Base-by-base conservation (phyloP, 2,888 invertebrate species). In the Neelides folsomi region DNA sequence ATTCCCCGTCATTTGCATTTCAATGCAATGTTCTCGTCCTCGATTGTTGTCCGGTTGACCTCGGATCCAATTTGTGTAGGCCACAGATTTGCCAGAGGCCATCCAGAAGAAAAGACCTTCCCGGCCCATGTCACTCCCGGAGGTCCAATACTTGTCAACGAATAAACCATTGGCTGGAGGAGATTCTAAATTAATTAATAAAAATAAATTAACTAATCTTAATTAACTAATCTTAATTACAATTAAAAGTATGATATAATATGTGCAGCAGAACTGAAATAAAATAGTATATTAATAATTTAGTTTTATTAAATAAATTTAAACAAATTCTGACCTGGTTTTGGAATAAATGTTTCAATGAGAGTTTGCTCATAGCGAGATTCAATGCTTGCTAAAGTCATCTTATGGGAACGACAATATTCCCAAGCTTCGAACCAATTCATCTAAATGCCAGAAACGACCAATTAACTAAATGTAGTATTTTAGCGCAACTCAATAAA, bases 51-150 rank as follows among this genome's bases (percentile, higher is more conserved):
- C 55, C 18, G 57, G 57, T 37, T 57, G 54, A 5, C 54, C 54
- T 10, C 41, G 35, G 19, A 48, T 44, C 49, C 49, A 58, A 18
- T 53, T 53, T 13, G 38, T 20, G 13, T 16, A 90, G 27, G 88
- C 86, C 47, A 90, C 78, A 0, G 88, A 87, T 55, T 85, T 76
- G 2, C 89, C 89, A 54, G 84, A 88, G 10, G 88, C 83, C 86
- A 89, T 86, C 89, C 89, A 89, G 76, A 88, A 88, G 77, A 88
- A 89, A 66, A 79, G 81, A 15, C 89, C 89, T 68, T 89, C 89
- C 67, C 89, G 88, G 13, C 88, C 89, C 67, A 88, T 78, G 71
- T 89, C 89, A 6, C 88, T 89, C 64, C 89, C 89, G 7, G 87
- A 87, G 54, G 86, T 88, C 89, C 89, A 90, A 38, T 55, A 57